Evolutionary conservation across 1,140 invertebrate species (phyloP).

Genomic region (Plectus sambesii): DNA sequence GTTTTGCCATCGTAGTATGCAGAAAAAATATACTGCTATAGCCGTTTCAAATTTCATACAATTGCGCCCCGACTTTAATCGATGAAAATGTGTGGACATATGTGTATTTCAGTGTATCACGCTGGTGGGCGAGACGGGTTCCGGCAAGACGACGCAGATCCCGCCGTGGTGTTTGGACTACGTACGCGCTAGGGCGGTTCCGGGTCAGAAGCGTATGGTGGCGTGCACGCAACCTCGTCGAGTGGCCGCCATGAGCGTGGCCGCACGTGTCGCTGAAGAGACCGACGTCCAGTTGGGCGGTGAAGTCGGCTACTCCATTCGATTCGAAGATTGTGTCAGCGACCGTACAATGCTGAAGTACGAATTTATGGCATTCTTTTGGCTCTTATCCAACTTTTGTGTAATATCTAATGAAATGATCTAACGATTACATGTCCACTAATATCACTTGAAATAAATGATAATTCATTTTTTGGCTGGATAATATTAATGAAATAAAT

Average conservation of each 20-base stretch:
- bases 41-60: too few relatives aligned
- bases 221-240: conserved; percentile 93
- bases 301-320: conserved; percentile 97
- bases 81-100: too few relatives aligned
- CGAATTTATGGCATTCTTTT: conserved; percentile 31
- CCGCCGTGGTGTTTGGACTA: conserved; percentile 81
- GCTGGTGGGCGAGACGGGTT: conserved; percentile 87
- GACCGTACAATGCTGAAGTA: conserved; percentile 74
- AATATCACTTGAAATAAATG: conserved; percentile 3
- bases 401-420: background rate
- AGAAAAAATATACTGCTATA: too few relatives aligned
- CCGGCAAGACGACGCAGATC: conserved; percentile 87
- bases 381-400: too few relatives aligned
- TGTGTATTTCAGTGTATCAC: conserved; percentile 56
- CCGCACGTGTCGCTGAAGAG: conserved; percentile 93
- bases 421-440: background rate
- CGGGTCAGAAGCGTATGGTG: conserved; percentile 67
- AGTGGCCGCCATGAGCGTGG: conserved; percentile 97
- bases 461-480: too few relatives aligned
- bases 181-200: conserved; percentile 52
- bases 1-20: too few relatives aligned
- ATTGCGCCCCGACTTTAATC: too few relatives aligned
- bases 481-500: conserved; percentile 15
- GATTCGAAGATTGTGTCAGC: conserved; percentile 97
- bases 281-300: conserved; percentile 94